A percentile compares a stretch with the other conserved stretches of the same genome.
These are phyloP conservation scores for Ferdinandea cuprea DNA, from an alignment of 2,888 invertebrate species.

Conservation along the genomic window DNA sequence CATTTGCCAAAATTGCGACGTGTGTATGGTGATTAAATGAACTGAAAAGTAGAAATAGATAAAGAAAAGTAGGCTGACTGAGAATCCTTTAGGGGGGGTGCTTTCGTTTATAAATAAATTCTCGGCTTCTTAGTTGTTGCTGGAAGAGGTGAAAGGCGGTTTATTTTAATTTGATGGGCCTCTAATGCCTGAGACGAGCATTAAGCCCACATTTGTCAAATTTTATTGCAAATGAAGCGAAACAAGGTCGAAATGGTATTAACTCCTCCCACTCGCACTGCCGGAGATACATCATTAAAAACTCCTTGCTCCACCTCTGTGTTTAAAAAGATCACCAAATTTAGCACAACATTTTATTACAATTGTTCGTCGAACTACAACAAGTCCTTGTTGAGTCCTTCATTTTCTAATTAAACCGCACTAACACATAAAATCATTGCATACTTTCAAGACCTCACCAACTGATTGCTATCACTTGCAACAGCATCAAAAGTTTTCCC, in stretches of 20 bases:
- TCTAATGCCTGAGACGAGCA: not conserved
- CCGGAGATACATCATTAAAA: too few relatives aligned
- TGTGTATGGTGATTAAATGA: conserved; percentile 67
- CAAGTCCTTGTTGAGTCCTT: not conserved
- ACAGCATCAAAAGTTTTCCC: conserved; percentile 55
- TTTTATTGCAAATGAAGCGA: too few relatives aligned
- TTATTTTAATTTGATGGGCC: conserved; percentile 31
- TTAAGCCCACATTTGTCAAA: too few relatives aligned
- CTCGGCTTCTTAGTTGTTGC: not conserved
- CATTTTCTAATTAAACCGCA: not conserved
- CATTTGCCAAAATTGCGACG: conserved; percentile 67
- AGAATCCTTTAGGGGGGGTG: conserved; percentile 17
- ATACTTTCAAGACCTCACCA: conserved; percentile 29
- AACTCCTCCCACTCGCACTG: too few relatives aligned
- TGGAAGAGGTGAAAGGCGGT: conserved; percentile 9
- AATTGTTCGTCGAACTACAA: too few relatives aligned
- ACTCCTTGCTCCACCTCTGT: too few relatives aligned
- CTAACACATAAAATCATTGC: conserved; percentile 21
- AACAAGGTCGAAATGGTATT: too few relatives aligned
- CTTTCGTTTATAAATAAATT: conserved; percentile 45
- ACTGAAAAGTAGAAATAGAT: conserved; percentile 50
- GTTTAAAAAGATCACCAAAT: too few relatives aligned
- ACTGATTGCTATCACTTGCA: conserved; percentile 46
- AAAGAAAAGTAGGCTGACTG: not conserved
- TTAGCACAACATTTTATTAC: too few relatives aligned